These are phyloP conservation scores for Empis livida DNA, from an alignment of 2,888 invertebrate species.

Conservation along the genomic window DNA sequence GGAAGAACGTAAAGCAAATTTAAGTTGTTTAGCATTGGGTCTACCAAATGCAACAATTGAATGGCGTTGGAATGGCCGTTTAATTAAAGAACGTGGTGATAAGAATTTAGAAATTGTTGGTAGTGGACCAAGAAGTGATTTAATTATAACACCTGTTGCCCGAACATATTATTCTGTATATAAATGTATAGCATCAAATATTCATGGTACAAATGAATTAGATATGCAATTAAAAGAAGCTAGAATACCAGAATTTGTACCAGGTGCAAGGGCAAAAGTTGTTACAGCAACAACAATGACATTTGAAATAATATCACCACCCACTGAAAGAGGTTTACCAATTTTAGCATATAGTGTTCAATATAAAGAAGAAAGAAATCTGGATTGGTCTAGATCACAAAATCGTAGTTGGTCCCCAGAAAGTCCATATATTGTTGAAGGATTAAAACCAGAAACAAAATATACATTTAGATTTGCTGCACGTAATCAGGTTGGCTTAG, in stretches of 20 bases:
- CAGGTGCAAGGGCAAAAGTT: constrained; percentile 50
- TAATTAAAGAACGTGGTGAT: constrained; percentile 39
- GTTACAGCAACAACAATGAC: constrained; percentile 75
- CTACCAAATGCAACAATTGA: constrained; percentile 85
- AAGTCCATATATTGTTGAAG: constrained; percentile 68
- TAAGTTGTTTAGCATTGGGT: constrained; percentile 77
- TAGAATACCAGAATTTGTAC: constrained; percentile 50
- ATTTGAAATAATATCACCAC: constrained; percentile 64
- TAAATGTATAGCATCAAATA: constrained; percentile 70
- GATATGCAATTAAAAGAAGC: constrained; percentile 64
- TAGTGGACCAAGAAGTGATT: constrained; percentile 56
- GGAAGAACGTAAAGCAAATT: constrained; percentile 66
- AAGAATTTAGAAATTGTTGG: constrained; percentile 48
- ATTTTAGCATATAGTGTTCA: constrained; percentile 60
- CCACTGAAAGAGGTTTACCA: constrained; percentile 61
- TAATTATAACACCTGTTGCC: constrained; percentile 56
- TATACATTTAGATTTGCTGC: constrained; percentile 78
- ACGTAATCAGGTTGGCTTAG: constrained; percentile 68
- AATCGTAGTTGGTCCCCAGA: constrained; percentile 70
- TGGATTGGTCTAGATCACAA: constrained; percentile 52
- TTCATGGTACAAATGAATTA: constrained; percentile 53
- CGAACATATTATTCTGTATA: constrained; percentile 56
- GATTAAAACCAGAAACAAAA: constrained; percentile 57
- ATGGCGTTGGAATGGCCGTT: constrained; percentile 55
- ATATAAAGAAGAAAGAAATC: constrained; percentile 51